Conservation (phyloP, 2,888 invertebrate species). For the Diaperis boleti region DNA sequence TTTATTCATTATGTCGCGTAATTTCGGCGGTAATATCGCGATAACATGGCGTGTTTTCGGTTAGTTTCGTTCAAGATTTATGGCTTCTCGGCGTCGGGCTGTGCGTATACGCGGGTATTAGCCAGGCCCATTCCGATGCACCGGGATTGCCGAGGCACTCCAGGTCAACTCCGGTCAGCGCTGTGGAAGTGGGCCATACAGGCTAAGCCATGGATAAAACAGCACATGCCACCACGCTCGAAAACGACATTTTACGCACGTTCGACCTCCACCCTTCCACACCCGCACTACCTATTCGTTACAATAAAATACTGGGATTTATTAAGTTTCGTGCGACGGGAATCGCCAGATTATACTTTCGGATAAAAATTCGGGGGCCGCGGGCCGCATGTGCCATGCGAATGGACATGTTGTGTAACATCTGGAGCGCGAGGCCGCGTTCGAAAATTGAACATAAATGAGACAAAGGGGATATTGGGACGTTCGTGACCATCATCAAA, state of each 20-base stretch:
- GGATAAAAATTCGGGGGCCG: slow-evolving; percentile 17
- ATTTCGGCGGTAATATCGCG: not conserved
- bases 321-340: slow-evolving; percentile 39
- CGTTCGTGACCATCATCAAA: slow-evolving; percentile 6
- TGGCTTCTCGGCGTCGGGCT: slow-evolving; percentile 21
- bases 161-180: slow-evolving; percentile 35
- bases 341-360: slow-evolving; percentile 35
- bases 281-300: slow-evolving; percentile 22
- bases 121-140: slow-evolving; percentile 37
- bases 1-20: too few relatives aligned
- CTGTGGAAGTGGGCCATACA: slow-evolving; percentile 29
- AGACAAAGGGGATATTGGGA: slow-evolving; percentile 12
- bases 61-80: slow-evolving; percentile 38
- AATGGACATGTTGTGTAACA: slow-evolving; percentile 28
- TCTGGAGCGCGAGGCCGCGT: slow-evolving; percentile 13
- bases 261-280: slow-evolving; percentile 1
- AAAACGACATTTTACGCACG: slow-evolving; percentile 32
- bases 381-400: slow-evolving; percentile 26
- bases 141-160: slow-evolving; percentile 11
- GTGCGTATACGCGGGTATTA: slow-evolving; percentile 30
- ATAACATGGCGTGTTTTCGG: slow-evolving; percentile 33
- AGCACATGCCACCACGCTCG: slow-evolving; percentile 23
- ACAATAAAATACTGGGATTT: slow-evolving; percentile 39
- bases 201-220: slow-evolving; percentile 29
- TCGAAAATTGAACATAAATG: slow-evolving; percentile 16